phyloP scores from a whole-genome alignment of 2,888 invertebrate species.

The Hypselothyrea guttata region DNA sequence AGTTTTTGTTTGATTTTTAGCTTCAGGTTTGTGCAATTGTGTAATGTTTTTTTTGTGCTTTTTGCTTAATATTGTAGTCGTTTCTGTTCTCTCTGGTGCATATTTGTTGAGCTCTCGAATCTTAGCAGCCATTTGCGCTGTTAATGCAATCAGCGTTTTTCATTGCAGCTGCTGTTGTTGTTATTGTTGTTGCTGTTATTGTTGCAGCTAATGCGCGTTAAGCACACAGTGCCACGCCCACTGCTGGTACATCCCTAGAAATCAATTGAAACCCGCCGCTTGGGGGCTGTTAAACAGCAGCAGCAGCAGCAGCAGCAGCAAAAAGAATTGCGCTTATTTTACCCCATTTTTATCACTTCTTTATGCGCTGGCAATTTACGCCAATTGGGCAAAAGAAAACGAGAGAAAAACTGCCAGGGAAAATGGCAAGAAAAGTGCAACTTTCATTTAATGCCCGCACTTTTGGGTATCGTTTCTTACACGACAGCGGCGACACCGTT shows the following conservation, averaged over 20 bases:
- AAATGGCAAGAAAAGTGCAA: slow-evolving; percentile 31
- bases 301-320: slow-evolving; percentile 27
- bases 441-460: slow-evolving; percentile 70
- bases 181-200: slow-evolving; percentile 20
- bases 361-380: slow-evolving; percentile 65
- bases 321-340: slow-evolving; percentile 23
- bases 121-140: slow-evolving; percentile 60
- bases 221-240: slow-evolving; percentile 36
- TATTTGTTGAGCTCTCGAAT: slow-evolving; percentile 65
- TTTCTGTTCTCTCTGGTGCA: slow-evolving; percentile 21
- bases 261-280: slow-evolving; percentile 69
- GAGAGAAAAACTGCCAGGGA: slow-evolving; percentile 7
- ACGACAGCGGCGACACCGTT: slow-evolving; percentile 46
- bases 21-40: too few relatives aligned
- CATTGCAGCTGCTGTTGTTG: slow-evolving; percentile 22
- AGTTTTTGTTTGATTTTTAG: too few relatives aligned
- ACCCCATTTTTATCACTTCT: slow-evolving; percentile 45
- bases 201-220: slow-evolving; percentile 54
- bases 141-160: slow-evolving; percentile 60
- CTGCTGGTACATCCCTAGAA: slow-evolving; percentile 39
- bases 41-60: too few relatives aligned
- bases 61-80: slow-evolving; percentile 7
- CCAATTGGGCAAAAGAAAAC: slow-evolving; percentile 50
- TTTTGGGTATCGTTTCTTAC: slow-evolving; percentile 64
- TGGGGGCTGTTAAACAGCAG: slow-evolving; percentile 42